Percentiles rank a stretch among this genome's conserved stretches.
Conservation (phyloP, 2,113 vertebrate genomes). For the Cryptomyrus ogoouensis region DNA sequence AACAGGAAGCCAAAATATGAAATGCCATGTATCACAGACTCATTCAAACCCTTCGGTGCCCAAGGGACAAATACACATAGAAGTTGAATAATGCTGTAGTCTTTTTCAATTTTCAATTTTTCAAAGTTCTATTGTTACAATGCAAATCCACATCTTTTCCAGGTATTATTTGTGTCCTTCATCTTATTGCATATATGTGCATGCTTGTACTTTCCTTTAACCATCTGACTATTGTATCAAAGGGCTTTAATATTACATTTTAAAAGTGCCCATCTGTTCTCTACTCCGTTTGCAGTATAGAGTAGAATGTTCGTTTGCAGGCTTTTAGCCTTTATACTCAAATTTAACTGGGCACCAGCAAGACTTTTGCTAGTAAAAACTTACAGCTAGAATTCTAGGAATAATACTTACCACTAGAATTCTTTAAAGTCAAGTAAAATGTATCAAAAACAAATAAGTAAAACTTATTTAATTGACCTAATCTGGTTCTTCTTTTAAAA, state of each 20-base stretch:
- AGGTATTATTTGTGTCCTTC: constrained; percentile 47
- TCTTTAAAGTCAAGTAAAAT: background rate
- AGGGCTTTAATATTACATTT: background rate
- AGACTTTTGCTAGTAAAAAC: background rate
- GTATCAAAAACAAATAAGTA: background rate
- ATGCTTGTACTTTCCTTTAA: constrained; percentile 72
- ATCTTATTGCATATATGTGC: constrained; percentile 57
- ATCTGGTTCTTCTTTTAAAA: background rate
- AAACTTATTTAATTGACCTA: background rate
- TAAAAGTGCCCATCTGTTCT: background rate
- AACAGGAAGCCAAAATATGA: constrained; percentile 21
- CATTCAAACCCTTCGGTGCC: constrained; percentile 14
- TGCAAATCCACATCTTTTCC: constrained; percentile 63
- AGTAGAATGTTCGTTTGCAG: background rate
- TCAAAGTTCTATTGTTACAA: constrained; percentile 68
- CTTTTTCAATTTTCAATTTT: constrained; percentile 57
- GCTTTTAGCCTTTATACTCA: background rate
- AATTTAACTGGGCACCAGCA: background rate
- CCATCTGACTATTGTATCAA: constrained; percentile 27
- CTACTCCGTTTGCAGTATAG: background rate
- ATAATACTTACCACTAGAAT: background rate
- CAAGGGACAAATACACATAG: constrained; percentile 37
- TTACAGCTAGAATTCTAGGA: background rate
- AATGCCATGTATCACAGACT: constrained; percentile 30
- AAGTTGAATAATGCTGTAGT: constrained; percentile 64